Percentiles rank a stretch among this genome's conserved stretches.
Conservation (phyloP, 2,113 vertebrate species). For the Micronisus gabar region DNA sequence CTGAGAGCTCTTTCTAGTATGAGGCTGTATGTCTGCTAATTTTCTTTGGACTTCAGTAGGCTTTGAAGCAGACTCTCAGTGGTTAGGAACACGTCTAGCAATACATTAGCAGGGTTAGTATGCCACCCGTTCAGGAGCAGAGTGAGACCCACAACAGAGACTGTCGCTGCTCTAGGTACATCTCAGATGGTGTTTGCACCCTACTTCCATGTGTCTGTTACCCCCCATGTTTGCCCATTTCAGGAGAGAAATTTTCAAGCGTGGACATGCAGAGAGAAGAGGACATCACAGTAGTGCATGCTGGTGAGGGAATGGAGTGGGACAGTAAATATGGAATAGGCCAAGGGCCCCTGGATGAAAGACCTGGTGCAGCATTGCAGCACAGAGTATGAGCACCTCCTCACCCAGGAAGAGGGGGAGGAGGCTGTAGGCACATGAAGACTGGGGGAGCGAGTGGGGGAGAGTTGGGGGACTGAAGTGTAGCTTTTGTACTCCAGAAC, state of each 20-base stretch:
- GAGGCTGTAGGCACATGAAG: not conserved
- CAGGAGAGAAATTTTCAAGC: not conserved
- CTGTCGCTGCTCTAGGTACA: not conserved
- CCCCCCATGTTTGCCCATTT: not conserved
- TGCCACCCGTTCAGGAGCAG: not conserved
- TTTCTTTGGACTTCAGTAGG: not conserved
- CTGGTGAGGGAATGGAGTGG: not conserved
- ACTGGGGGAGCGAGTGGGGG: not conserved
- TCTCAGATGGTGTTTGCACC: not conserved
- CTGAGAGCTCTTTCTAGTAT: not conserved
- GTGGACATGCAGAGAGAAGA: not conserved
- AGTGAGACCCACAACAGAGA: not conserved
- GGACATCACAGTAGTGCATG: not conserved
- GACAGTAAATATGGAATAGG: not conserved
- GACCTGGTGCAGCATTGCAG: not conserved
- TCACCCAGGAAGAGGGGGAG: not conserved
- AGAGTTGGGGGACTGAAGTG: not conserved
- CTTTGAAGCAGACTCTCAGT: not conserved
- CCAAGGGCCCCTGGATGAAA: not conserved
- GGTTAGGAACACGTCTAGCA: no score
- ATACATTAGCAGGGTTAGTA: not conserved
- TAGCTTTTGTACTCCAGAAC: not conserved
- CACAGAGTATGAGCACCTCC: not conserved
- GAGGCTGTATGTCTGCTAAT: not conserved
- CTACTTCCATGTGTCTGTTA: not conserved